Base-by-base conservation (phyloP, 2,113 vertebrate genomes). In the Turnix velox region DNA sequence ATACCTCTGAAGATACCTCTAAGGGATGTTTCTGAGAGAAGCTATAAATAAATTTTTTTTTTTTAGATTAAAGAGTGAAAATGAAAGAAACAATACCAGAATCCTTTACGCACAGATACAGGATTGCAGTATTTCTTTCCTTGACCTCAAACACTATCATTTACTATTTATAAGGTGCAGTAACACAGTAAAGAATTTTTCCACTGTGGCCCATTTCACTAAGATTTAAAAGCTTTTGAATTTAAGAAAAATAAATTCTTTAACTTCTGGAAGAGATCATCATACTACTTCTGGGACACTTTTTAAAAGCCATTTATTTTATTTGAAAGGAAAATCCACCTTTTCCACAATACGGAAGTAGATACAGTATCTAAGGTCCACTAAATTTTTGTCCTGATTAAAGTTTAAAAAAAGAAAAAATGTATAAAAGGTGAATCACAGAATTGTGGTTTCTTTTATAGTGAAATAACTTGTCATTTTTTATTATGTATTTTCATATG, bases 151-250 rank as follows among this genome's bases (percentile, higher is more conserved):
- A 77, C 3, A 9, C 18, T 77, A 83, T 67, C 17, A 52, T 92
- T 97, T 93, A 86, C 45, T 97, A 72, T 97, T 96, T 96, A 88
- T 96, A 74, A 92, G 48, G 62, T 89, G 48, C 52, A 88, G 31
- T 74, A 81, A 63, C 86, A 33, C 87, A 33, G 42, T 93, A 93
- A 94, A 93, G 45, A 55, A 6, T 67, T 90, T 95, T 95, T 90
- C 83, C 82, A 73, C 82, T 96, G 92, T 95, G 88, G 81, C 74
- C 51, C 80, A 35, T 88, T 92, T 73, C 77, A 79, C 66, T 78
- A 87, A 92, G 76, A 94, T 96, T 92, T 90, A 94, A 90, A 90
- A 73, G 67, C 49, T 90, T 94, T 73, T 80, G 20, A 79, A 69
- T 83, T 65, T 61, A 73, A 87, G 69, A 75, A 80, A 83, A 95